Conservation (phyloP, 2,113 vertebrate genomes). For the Scalopus aquaticus region DNA sequence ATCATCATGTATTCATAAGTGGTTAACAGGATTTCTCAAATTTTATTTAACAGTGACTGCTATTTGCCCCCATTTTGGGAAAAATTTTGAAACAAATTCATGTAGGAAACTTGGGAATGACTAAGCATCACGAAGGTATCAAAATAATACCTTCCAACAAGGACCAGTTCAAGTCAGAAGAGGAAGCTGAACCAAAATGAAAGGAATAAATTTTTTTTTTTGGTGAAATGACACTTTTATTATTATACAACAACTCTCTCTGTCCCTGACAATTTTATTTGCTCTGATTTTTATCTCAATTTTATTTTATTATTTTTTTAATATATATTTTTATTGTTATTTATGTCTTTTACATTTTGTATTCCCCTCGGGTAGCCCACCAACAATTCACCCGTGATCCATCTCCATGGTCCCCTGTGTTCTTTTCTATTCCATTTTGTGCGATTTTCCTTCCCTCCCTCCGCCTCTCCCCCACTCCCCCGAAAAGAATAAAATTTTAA, state of each 20-base stretch:
- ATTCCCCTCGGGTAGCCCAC: no score
- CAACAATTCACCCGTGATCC: no score
- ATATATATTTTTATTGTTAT: no score
- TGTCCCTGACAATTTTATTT: not conserved
- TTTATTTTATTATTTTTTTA: no score
- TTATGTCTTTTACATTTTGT: no score
- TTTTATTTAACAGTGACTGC: conserved; percentile 3
- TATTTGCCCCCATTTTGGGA: not conserved
- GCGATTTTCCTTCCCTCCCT: no score
- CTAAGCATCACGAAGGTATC: not conserved
- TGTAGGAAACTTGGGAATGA: conserved; percentile 24
- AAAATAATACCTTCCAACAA: not conserved
- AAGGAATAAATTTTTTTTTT: not conserved
- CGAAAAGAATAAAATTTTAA: not conserved
- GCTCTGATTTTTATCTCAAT: not conserved
- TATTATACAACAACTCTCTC: not conserved
- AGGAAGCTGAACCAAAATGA: not conserved
- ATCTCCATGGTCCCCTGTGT: no score
- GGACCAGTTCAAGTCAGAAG: not conserved
- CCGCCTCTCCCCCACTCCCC: no score
- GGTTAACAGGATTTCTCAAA: not conserved
- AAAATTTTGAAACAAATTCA: conserved; percentile 36
- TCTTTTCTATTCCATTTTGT: no score
- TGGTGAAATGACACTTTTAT: not conserved
- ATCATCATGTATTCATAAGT: not conserved